These are phyloP conservation scores for Thermophis baileyi DNA, from an alignment of 2,113 vertebrate genomes.

Conservation along the genomic window DNA sequence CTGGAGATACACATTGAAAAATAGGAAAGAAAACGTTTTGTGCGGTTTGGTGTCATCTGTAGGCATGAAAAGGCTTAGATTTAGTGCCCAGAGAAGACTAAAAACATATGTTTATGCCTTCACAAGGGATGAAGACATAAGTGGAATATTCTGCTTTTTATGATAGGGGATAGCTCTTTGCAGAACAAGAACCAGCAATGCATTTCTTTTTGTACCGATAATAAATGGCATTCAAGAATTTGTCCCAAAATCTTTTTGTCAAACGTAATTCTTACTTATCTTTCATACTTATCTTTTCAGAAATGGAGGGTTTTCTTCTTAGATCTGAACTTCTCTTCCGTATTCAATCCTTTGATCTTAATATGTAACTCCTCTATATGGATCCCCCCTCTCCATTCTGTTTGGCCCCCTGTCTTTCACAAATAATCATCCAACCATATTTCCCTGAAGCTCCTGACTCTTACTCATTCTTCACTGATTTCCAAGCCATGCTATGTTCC, in stretches of 20 bases:
- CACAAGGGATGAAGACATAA: neutral
- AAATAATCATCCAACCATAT: neutral
- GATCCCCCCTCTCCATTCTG: neutral
- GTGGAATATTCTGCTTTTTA: neutral
- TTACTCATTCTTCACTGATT: neutral
- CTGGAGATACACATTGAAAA: neutral
- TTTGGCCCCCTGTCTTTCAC: neutral
- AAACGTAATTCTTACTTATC: neutral
- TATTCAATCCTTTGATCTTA: neutral
- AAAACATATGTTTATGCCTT: neutral
- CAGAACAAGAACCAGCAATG: neutral
- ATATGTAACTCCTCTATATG: neutral
- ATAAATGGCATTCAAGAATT: neutral
- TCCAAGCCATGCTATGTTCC: neutral
- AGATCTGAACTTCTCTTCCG: neutral
- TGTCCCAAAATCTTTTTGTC: neutral
- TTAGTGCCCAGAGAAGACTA: constrained; percentile 37
- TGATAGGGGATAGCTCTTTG: neutral
- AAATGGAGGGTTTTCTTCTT: neutral
- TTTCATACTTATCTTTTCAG: neutral
- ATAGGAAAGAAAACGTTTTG: neutral
- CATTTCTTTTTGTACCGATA: neutral
- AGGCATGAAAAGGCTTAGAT: constrained; percentile 33
- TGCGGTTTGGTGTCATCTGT: constrained; percentile 36
- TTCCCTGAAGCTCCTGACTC: neutral